A percentile compares a stretch with the other conserved stretches of the same genome.
phyloP scores from a whole-genome alignment of 2,113 vertebrate genomes.

The Phalacrocorax brasilianus region DNA sequence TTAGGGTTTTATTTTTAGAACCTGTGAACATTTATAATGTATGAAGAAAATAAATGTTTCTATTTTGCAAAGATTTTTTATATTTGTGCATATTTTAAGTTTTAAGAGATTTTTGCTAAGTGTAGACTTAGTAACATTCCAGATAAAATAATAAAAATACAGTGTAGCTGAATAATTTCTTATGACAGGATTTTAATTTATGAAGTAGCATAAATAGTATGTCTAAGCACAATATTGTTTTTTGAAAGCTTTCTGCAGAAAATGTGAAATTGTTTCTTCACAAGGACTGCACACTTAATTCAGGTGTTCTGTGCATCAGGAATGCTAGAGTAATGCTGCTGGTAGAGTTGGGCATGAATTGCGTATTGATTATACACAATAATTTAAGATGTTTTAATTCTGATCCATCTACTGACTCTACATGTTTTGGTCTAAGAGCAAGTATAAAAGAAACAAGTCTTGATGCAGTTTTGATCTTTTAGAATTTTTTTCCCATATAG shows the following conservation, averaged over 20 bases:
- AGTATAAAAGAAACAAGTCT: not conserved
- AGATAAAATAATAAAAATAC: conserved; percentile 27
- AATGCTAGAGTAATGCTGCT: not conserved
- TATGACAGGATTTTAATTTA: conserved; percentile 27
- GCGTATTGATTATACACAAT: not conserved
- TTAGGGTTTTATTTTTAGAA: conserved; percentile 68
- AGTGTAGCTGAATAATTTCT: conserved; percentile 22
- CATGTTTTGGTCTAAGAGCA: not conserved
- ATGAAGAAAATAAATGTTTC: conserved; percentile 50
- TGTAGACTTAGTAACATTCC: conserved; percentile 40
- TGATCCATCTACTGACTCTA: not conserved
- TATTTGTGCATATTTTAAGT: conserved; percentile 66
- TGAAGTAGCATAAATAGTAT: conserved; percentile 1
- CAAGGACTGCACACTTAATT: conserved; percentile 4
- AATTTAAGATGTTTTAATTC: not conserved
- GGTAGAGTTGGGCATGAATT: not conserved
- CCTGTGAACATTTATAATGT: conserved; percentile 53
- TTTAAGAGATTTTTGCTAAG: conserved; percentile 38
- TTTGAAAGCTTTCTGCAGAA: conserved; percentile 30
- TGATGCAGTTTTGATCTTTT: conserved; percentile 27
- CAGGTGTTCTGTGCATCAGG: conserved; percentile 13
- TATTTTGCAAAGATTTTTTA: conserved; percentile 66
- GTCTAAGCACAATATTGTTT: conserved; percentile 43
- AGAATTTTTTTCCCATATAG: not conserved
- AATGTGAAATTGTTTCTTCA: conserved; percentile 12